Base-by-base conservation (phyloP, 2,797 vertebrate genomes). In the Brotula barbata region DNA sequence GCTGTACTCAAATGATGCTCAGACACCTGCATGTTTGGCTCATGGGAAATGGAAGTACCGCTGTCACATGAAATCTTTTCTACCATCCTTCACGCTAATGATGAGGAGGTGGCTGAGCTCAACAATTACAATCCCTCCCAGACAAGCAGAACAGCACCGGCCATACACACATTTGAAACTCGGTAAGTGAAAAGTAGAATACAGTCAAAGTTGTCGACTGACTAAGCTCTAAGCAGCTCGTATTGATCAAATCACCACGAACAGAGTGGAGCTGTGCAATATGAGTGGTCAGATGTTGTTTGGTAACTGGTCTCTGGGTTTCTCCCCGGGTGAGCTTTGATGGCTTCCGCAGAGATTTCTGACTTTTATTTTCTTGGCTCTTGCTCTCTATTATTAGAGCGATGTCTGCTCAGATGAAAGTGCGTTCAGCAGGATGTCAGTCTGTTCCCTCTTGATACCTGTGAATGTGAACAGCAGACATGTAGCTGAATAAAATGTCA, bases 1-100 rank as follows among this genome's bases (percentile, higher is more conserved):
- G 34, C 45, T 23, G 14, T 33, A 20, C 25, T 64, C 46, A 72
- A 47, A 48, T 60, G 23, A 57, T 39, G 50, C 22, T 28, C 41
- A 41, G 21, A 68, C 56, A 74, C 55, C 73, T 68, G 64, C 37
- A 28, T 46, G 50, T 71, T 44, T 47, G 46, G 28, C 17, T 58
- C 48, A 45, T 25, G 17, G 64, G 53, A 64, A 71, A 58, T 50
- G 36, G 47, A 68, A 68, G 59, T 60, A 50, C 44, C 1, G 25
- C 68, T 64, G 73, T 82, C 82, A 71, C 54, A 71, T 52, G 21
- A 73, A 82, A 86, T 84, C 73, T 78, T 54, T 61, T 71, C 44
- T 31, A 28, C 64, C 60, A 77, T 82, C 63, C 61, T 40, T 88
- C 75, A 78, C 73, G 68, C 64, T 52, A 78, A 74, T 40, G 50